Evolutionary conservation across 2,113 vertebrate genomes (phyloP), one percentile per base, ranked within the genome.

Genomic region (Tachysurus fulvidraco): DNA sequence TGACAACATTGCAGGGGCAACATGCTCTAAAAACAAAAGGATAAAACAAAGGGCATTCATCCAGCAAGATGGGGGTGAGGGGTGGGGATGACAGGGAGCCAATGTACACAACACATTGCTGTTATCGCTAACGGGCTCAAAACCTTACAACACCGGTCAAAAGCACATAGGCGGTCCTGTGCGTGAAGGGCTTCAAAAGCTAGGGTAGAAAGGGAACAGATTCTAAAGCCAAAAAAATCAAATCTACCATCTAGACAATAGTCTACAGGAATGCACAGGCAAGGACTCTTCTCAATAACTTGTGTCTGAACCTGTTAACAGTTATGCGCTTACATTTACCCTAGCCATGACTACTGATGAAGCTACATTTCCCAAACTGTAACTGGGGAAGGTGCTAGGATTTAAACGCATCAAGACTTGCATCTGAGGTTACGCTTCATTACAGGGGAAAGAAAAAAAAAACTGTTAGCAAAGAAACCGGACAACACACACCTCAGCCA

Each of bases 201-300:
- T 59, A 84, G 86, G 88, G 86, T 89, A 88, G 85, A 73, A 77
- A 77, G 65, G 83, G 86, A 80, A 73, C 74, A 28, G 74, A 77
- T 76, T 88, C 77, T 69, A 89, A 91, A 89, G 86, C 79, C 79
- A 89, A 88, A 77, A 88, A 87, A 88, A 88, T 88, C 83, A 89
- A 77, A 86, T 82, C 88, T 89, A 86, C 89, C 83, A 87, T 84
- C 79, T 76, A 86, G 83, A 89, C 69, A 91, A 88, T 86, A 85
- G 62, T 86, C 86, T 89, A 91, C 69, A 91, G 87, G 88, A 92
- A 90, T 85, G 84, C 86, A 92, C 90, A 90, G 91, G 88, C 90
- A 89, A 90, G 78, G 78, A 17, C 46, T 87, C 85, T 86, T 89
- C 85, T 69, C 86, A 64, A 23, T 12, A 86, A 83, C 84, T 79